Evolutionary conservation across 2,888 invertebrate species (phyloP), one percentile per base, ranked within the genome.

Genomic region (Caenorhabditis sp.): DNA sequence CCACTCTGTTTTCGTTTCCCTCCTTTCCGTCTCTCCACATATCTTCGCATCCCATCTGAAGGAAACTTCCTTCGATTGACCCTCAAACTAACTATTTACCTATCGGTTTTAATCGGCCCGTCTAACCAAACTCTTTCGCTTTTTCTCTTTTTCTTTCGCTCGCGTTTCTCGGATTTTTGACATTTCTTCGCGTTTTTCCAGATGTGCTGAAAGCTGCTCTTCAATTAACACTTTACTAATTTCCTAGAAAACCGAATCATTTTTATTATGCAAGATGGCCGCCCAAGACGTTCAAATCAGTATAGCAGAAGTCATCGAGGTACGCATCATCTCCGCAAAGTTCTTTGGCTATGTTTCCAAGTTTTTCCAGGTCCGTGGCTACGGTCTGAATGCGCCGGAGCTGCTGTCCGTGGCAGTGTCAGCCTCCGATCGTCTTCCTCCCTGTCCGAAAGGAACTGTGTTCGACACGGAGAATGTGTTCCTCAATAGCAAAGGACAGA

Each of bases 381-480:
- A 69, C 40, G 84, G 84, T 47, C 83, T 88, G 20, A 83, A 84
- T 55, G 74, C 88, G 11, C 80, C 69, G 9, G 88, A 88, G 64
- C 79, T 88, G 18, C 70, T 88, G 24, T 84, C 88, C n/a, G 68
- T 88, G 24, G 86, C 86, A 9, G 85, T 76, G 9, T 68, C 80
- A 35, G 83, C 86, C 8, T 80, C 85, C 4, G 85, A 83, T 40
- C 40, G 60, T 18, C 80, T 88, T 0, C 88, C 88, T 4, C 80
- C 79, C 58, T 88, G 86, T 67, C 86, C 86, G 9, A 84, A 76
- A 50, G 84, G 84, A 32, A 82, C 77, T 1, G 82, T 89, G 32
- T 90, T 90, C 67, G 88, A 88, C 50, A 70, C 82, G 1, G 88
- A 89, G 53, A 85, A 84, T 61, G 81, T 90, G 13, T 89, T 84